Evolutionary conservation across 1,140 invertebrate genomes (phyloP), one percentile per base, ranked within the genome.

Genomic region (Lordiphosa stackelbergi): DNA sequence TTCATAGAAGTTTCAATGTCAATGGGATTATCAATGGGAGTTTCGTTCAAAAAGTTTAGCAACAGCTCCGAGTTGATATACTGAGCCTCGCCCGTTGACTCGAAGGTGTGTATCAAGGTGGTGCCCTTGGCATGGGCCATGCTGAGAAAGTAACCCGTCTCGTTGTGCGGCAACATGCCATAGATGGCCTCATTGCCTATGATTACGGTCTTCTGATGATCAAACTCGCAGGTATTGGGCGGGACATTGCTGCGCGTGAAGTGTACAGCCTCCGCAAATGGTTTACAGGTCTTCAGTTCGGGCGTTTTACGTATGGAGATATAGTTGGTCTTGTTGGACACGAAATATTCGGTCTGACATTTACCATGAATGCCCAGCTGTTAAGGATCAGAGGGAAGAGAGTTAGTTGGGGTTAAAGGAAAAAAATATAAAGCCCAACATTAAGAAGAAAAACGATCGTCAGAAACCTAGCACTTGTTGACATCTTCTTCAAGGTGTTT

Each of bases 121-220:
- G 75, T 85, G 19, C 86, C 84, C 63, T 87, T 86, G 4, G 85
- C 86, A 52, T 86, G 75, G 9, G 84, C 85, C 57, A 72, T 84
- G 45, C 73, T 86, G 0, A 88, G 51, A 16, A 85, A 88, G 54
- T 88, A 88, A 1, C 81, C 78, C 4, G 83, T 85, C 31, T 85
- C 86, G 34, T 73, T 66, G 53, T 86, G 84, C 16, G 87, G 85
- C 19, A 79, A 40, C 45, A 88, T 57, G 16, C 69, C 85, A 53
- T 87, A 88, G 13, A 84, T 69, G 4, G 86, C 85, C 43, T 88
- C 87, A 42, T 88, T 88, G 12, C 87, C 86, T 48, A 85, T 78
- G 34, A 88, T 87, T 8, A 88, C 86, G 48, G 84, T 88, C 51
- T 88, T 85, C 53, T 87, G 85, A 31, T 85, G 77, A 57, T 87